phyloP scores from a whole-genome alignment of 2,797 vertebrate genomes.

The Rhinatrema bivittatum region DNA sequence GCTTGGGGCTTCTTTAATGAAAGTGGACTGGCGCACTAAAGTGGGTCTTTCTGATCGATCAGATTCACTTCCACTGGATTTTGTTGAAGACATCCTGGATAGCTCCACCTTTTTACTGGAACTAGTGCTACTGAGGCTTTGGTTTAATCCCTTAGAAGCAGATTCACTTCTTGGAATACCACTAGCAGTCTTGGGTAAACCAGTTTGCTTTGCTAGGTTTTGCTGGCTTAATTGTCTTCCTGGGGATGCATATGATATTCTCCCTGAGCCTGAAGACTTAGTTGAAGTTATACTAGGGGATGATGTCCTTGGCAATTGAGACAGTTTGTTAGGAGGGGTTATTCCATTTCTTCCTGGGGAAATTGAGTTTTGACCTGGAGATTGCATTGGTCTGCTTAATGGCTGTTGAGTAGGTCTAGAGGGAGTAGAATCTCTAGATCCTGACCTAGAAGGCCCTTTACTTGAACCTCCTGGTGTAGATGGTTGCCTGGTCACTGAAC shows the following conservation, averaged over 20 bases:
- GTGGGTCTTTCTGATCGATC: conserved; percentile 78
- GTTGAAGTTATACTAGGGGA: conserved; percentile 80
- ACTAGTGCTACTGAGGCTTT: conserved; percentile 48
- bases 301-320: conserved; percentile 80
- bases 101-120: conserved; percentile 72
- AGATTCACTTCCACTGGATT: conserved; percentile 81
- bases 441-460: conserved; percentile 74
- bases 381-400: conserved; percentile 72
- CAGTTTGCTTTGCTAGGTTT: conserved; percentile 63
- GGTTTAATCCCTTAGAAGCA: conserved; percentile 72
- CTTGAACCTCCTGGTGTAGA: conserved; percentile 60
- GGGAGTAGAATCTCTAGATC: conserved; percentile 86
- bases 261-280: conserved; percentile 71
- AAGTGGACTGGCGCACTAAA: conserved; percentile 93
- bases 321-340: conserved; percentile 74
- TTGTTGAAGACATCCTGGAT: conserved; percentile 76
- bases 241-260: conserved; percentile 72
- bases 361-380: conserved; percentile 71
- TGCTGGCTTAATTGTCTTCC: conserved; percentile 73
- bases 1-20: conserved; percentile 94
- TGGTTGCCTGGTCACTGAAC: conserved; percentile 54
- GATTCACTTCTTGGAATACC: conserved; percentile 86
- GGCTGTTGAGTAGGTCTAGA: conserved; percentile 75
- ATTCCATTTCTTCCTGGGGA: conserved; percentile 79
- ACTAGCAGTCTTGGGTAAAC: conserved; percentile 60